Evolutionary conservation across 2,113 vertebrate genomes (phyloP), one percentile per base, ranked within the genome.

Genomic region (Oreocharis arfaki): DNA sequence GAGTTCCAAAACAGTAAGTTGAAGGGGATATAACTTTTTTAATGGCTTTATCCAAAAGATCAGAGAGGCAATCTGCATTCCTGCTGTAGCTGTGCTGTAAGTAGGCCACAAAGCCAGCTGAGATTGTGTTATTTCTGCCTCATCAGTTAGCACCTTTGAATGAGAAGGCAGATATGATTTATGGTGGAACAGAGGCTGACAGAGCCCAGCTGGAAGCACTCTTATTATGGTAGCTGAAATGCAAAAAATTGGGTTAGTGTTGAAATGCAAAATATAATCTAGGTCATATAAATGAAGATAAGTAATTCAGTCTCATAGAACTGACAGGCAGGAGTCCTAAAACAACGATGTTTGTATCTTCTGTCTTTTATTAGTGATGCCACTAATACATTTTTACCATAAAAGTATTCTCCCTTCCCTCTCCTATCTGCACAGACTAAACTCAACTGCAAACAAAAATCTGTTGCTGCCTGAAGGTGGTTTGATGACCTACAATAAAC

Each of bases 81-180:
- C 71, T 61, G 37, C 50, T 74, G 50, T 74, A 74, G 33, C 69
- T 95, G 44, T 35, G 53, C 61, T 91, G 35, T 90, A 94, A 94
- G 83, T 92, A 96, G 96, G 96, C 93, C 96, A 97, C 92, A 95
- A 95, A 95, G 56, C 92, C 89, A 84, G 79, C 79, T 95, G 96
- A 97, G 93, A 94, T 96, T 82, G 83, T 77, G 68, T 95, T 95
- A 96, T 97, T 97, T 97, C 90, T 96, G 96, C 96, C 94, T 95
- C 97, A 95, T 97, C 91, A 84, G 85, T 95, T 97, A 95, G 69
- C 83, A 96, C 91, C 90, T 93, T 95, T 87, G 87, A 94, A 98
- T 97, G 71, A 97, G 95, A 97, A 97, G 56, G 92, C 85, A 93
- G 94, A 56, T 93, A 96, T 97, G 95, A 98, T 98, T 98, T 97